phyloP scores from a whole-genome alignment of 37 sponge, comb jelly and placozoan species.

The Aplysina aerophoba region DNA sequence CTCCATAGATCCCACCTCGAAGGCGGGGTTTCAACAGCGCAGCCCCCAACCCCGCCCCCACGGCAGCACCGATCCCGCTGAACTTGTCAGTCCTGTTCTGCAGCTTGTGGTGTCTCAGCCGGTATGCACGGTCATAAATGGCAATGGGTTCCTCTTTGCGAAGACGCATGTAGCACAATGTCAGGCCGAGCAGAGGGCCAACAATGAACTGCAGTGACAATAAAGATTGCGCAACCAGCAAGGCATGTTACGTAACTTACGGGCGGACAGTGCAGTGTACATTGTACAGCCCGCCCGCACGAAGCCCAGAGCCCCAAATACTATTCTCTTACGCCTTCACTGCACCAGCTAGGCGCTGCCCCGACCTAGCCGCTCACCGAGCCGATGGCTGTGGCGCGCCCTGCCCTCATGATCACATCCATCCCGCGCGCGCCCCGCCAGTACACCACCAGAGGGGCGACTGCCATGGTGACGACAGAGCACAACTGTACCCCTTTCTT shows the following conservation, averaged over 20 bases:
- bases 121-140: constrained; percentile 27
- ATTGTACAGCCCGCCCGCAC: too few relatives aligned
- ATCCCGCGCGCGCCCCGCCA: constrained; percentile 11
- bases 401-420: constrained; percentile 8
- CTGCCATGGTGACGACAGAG: constrained; percentile 6
- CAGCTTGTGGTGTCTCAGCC: background rate
- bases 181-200: background rate
- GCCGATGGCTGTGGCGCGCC: constrained; percentile 12
- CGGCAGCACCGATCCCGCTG: background rate
- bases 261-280: too few relatives aligned
- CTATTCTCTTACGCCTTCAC: too few relatives aligned
- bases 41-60: background rate
- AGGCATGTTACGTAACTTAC: too few relatives aligned
- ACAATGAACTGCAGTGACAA: background rate
- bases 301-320: too few relatives aligned
- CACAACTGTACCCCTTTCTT: constrained; percentile 22
- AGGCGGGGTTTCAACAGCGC: constrained; percentile 1
- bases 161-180: background rate
- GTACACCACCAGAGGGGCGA: constrained; percentile 6
- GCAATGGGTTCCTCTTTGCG: constrained; percentile 9
- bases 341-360: too few relatives aligned
- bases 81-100: constrained; percentile 20
- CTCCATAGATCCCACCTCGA: constrained; percentile 1
- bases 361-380: background rate
- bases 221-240: too few relatives aligned